Base-by-base conservation (phyloP, 2,113 vertebrate species). In the Oreocharis arfaki region DNA sequence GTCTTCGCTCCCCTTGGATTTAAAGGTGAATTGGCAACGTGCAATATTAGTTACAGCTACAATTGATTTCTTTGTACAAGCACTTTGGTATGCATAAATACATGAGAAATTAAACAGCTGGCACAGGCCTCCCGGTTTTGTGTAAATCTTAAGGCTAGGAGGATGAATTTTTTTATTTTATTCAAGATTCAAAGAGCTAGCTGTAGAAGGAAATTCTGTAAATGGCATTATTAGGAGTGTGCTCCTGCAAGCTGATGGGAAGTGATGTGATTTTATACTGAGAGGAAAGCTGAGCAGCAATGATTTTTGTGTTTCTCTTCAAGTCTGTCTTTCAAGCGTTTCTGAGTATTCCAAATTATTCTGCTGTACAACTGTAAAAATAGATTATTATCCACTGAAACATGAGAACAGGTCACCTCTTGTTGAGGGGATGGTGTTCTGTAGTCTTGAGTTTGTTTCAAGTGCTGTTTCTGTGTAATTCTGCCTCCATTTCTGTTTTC, bases 41-140 rank as follows among this genome's bases (percentile, higher is more conserved):
- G 87, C 82, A 89, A 24, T 80, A 64, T 74, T 17, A 83, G 63
- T 80, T 88, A 68, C 76, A 86, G 76, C 79, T 81, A 47, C 44
- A 87, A 65, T 70, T 93, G 57, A 81, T 94, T 92, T 87, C 69
- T 74, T 95, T 59, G n/a, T 80, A 70, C 73, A 39, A 60, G 78
- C 59, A 42, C 64, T 90, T 84, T 23, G 39, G 23, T 64, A 50
- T 92, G 85, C 76, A 87, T 91, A 95, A 90, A 92, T 90, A 83
- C 47, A 63, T 59, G 20, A 84, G 92, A 91, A 95, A 92, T 95
- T 57, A 88, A 93, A 52, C 7, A 59, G 42, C 77, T 91, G 63
- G 35, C 55, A 73, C 50, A 65, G 60, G 17, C 28, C 35, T 39
- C 10, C 41, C 74, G 59, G 5, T 74, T 88, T 87, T 59, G 42